Base-by-base conservation (phyloP, 1,140 invertebrate genomes). In the Maconellicoccus hirsutus region DNA sequence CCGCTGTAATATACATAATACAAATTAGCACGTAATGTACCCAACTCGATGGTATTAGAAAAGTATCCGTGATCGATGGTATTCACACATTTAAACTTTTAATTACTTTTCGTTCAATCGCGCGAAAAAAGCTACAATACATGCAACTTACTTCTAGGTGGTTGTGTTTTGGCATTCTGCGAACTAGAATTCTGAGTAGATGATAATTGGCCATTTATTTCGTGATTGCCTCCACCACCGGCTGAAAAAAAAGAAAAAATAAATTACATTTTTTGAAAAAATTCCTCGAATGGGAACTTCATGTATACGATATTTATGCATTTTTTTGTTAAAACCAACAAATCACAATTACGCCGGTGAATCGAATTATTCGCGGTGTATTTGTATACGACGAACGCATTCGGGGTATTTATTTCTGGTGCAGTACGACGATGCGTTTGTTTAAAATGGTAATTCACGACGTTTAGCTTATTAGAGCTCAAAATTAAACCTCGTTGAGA, bases 191-290 rank as follows among this genome's bases (percentile, higher is more conserved):
- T 66, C 22, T 66, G 22, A 66, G 21, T 14, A 12, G 21, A 25
- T 16, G 61, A 14, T 66, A 66, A 66, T 66, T 66, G 61, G 6
- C 61, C 61, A 25, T 66, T 66, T 66, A 66, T 22, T 66, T 66
- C 61, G 61, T 66, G 61, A 66, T 26, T 26, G 4, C 61, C 16
- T 23, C 61, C 61, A 16, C 61, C 61, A 16, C 52, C 52, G 16
- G 61, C 61, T 66, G 61, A 8, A 66, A 66, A 66, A 22, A 14
- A 3, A 66, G n/a, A n/a, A n/a, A n/a, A n/a, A n/a, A n/a, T n/a
- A n/a, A n/a, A n/a, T n/a, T n/a, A n/a, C n/a, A n/a, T n/a, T n/a
- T n/a, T n/a, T n/a, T n/a, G n/a, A n/a, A n/a, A n/a, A n/a, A n/a
- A n/a, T n/a, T n/a, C n/a, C n/a, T n/a, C n/a, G n/a, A n/a, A n/a